A percentile compares a stretch with the other conserved stretches of the same genome.
Conservation (phyloP, 2,888 invertebrate species). For the Chloroclysta siterata region DNA sequence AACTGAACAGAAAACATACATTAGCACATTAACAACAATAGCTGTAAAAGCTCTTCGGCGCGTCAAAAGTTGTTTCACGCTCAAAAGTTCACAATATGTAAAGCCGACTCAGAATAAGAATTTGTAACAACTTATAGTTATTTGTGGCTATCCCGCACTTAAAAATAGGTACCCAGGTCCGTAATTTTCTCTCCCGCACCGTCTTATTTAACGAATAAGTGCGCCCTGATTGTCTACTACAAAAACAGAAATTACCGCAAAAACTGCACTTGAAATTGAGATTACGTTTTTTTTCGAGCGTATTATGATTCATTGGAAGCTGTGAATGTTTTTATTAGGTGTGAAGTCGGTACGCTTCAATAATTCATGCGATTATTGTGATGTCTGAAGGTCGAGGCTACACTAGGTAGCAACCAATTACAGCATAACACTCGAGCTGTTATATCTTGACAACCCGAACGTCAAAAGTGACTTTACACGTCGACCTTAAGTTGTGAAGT, state of each 20-base stretch:
- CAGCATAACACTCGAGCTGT: not conserved
- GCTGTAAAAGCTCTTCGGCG: no score
- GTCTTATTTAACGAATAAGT: constrained; percentile 47
- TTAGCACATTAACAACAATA: not conserved
- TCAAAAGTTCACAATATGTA: not conserved
- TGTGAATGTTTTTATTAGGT: constrained; percentile 44
- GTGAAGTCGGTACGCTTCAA: constrained; percentile 37
- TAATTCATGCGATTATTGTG: constrained; percentile 37
- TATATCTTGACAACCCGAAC: not conserved
- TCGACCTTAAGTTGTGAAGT: not conserved
- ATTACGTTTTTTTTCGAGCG: constrained; percentile 63
- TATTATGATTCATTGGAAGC: constrained; percentile 59
- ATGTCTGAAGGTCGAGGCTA: constrained; percentile 25
- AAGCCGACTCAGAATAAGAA: no score
- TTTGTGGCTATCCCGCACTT: no score
- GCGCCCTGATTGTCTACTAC: constrained; percentile 48
- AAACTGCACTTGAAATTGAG: constrained; percentile 56
- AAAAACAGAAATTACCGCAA: constrained; percentile 53
- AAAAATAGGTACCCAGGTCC: no score
- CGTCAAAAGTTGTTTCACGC: not conserved
- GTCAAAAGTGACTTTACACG: not conserved
- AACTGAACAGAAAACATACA: not conserved
- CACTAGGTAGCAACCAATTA: not conserved
- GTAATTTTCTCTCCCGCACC: no score
- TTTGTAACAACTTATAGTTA: no score